Evolutionary conservation across 2,888 invertebrate genomes (phyloP).

Genomic region (Girardia tigrina): DNA sequence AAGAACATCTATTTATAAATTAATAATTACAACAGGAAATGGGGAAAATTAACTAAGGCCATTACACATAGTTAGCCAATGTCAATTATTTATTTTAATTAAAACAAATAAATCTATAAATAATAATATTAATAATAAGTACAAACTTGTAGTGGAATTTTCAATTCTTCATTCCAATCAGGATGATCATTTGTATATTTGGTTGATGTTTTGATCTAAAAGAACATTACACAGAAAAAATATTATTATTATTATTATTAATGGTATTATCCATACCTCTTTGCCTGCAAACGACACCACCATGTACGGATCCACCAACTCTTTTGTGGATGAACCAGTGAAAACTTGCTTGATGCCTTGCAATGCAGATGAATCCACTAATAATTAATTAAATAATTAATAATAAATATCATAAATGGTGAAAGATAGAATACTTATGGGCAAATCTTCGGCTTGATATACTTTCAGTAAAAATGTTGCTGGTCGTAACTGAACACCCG

Average conservation of each 20-base stretch:
- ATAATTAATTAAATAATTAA: too few relatives aligned
- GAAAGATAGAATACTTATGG: constrained; percentile 38
- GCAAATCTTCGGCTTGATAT: constrained; percentile 51
- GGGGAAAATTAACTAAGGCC: too few relatives aligned
- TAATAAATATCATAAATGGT: neutral
- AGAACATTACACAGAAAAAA: neutral
- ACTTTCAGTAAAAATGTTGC: constrained; percentile 50
- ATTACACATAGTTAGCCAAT: too few relatives aligned
- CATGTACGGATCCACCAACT: constrained; percentile 52
- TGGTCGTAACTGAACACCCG: constrained; percentile 51
- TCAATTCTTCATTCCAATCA: constrained; percentile 50
- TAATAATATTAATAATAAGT: neutral
- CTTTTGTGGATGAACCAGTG: constrained; percentile 44
- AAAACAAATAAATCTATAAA: too few relatives aligned
- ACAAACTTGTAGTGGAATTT: constrained; percentile 48
- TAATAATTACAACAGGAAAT: too few relatives aligned
- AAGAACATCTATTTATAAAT: too few relatives aligned
- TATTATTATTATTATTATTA: neutral
- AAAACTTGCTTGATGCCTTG: neutral
- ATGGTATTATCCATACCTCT: constrained; percentile 43
- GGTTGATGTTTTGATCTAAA: neutral
- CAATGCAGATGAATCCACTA: constrained; percentile 24
- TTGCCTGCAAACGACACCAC: constrained; percentile 51
- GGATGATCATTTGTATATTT: constrained; percentile 45
- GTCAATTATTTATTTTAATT: too few relatives aligned